Evolutionary conservation across 2,797 vertebrate genomes (phyloP).

Genomic region (Coregonus suidteri): DNA sequence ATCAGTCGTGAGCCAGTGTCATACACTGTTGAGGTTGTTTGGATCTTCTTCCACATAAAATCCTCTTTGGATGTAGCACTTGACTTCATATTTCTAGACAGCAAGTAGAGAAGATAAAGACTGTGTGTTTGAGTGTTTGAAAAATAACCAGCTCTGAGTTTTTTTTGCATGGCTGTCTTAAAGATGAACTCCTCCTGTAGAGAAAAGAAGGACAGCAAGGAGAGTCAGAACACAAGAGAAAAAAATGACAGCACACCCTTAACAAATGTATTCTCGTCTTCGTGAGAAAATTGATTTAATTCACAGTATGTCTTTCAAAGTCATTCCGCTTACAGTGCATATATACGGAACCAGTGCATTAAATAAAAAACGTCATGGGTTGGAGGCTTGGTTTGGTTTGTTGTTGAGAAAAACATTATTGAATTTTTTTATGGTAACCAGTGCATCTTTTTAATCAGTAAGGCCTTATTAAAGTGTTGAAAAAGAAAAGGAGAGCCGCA

Average conservation of each 20-base stretch:
- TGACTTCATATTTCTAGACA: conserved; percentile 9
- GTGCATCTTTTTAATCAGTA: background rate
- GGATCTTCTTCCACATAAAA: background rate
- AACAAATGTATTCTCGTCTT: conserved; percentile 9
- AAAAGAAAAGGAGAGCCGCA: background rate
- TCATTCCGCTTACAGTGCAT: background rate
- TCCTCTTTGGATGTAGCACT: background rate
- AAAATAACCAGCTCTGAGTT: background rate
- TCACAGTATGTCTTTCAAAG: background rate
- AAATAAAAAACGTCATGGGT: background rate
- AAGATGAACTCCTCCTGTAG: background rate
- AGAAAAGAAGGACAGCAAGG: background rate
- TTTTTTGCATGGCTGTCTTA: background rate
- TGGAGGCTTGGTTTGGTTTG: conserved; percentile 4
- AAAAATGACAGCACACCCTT: background rate
- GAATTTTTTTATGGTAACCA: conserved; percentile 12
- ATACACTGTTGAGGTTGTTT: background rate
- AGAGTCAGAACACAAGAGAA: background rate
- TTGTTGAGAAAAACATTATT: conserved; percentile 1
- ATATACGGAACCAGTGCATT: background rate
- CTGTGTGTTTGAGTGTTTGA: background rate
- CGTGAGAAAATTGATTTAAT: background rate
- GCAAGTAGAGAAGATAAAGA: background rate
- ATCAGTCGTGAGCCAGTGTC: background rate
- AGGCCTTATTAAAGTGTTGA: conserved; percentile 13